These are phyloP conservation scores for Lepilemur septentrionalis DNA, from an alignment of 2,797 vertebrate genomes.

Conservation along the genomic window DNA sequence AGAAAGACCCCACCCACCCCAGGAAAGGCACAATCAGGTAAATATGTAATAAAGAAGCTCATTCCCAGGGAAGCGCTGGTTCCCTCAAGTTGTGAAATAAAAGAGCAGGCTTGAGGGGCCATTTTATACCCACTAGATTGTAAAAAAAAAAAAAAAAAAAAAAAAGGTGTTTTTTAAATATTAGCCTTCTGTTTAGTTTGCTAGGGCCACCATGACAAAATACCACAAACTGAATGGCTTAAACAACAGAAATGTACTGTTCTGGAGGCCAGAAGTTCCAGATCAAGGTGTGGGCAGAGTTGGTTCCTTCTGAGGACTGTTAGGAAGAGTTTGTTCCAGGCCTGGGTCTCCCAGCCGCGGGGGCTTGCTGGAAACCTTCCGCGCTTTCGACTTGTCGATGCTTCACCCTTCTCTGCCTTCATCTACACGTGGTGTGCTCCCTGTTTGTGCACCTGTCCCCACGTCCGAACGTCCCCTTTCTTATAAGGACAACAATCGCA, in stretches of 20 bases:
- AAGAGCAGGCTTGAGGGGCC: background rate
- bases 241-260: background rate
- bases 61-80: background rate
- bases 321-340: background rate
- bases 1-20: background rate
- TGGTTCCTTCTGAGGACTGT: background rate
- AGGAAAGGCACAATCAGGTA: background rate
- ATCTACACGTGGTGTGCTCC: accelerated
- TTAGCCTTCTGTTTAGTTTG: background rate
- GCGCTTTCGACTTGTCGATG: no score
- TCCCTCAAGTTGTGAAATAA: background rate
- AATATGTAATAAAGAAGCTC: background rate
- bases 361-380: background rate
- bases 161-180: background rate
- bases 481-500: background rate
- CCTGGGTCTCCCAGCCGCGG: background rate
- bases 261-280: background rate
- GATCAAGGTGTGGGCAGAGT: background rate
- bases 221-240: background rate
- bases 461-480: background rate
- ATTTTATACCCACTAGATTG: background rate
- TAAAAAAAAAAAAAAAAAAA: background rate
- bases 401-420: background rate
- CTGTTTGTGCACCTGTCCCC: background rate
- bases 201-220: background rate